A percentile compares a stretch with the other conserved stretches of the same genome.
These are phyloP conservation scores for Apodemus speciosus DNA, from an alignment of 2,113 vertebrate species.

Conservation along the genomic window DNA sequence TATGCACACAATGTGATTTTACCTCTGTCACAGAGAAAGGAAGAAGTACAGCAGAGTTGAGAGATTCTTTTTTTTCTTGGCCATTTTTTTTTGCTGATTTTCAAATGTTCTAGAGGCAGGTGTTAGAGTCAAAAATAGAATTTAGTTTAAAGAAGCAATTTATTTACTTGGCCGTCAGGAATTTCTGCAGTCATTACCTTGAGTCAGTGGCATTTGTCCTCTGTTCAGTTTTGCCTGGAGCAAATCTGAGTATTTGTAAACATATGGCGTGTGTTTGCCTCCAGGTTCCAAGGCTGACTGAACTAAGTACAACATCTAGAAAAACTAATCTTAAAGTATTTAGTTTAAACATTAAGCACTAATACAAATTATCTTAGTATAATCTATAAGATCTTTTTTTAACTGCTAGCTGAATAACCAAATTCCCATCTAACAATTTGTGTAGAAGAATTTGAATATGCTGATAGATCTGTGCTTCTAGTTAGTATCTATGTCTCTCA, in stretches of 20 bases:
- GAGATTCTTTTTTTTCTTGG: not conserved
- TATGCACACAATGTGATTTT: not conserved
- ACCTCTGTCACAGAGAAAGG: not conserved
- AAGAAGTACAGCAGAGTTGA: not conserved
- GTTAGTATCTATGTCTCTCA: not conserved
- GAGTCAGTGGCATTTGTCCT: not conserved
- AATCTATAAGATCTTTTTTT: not conserved
- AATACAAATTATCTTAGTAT: not conserved
- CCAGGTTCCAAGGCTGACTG: not conserved
- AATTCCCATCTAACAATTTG: not conserved
- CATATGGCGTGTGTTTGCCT: not conserved
- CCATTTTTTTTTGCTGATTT: not conserved
- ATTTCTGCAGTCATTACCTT: not conserved
- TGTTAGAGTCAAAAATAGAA: slow-evolving; percentile 30
- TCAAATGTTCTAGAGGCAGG: not conserved
- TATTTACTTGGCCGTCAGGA: slow-evolving; percentile 1
- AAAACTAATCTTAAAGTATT: slow-evolving; percentile 7
- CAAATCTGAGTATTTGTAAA: not conserved
- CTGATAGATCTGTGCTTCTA: not conserved
- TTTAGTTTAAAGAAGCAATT: slow-evolving; percentile 40
- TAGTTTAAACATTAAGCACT: not conserved
- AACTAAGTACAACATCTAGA: not conserved
- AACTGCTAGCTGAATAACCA: not conserved
- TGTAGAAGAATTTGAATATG: not conserved
- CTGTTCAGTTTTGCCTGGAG: not conserved